phyloP scores from a whole-genome alignment of 1,140 invertebrate species.

The roundworm (Caenorhabditis elegans) region WBcel235 BX284602.5:8872501-8873000 shows the following conservation, averaged over 20 bases:
- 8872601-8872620: neutral
- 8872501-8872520: no score
- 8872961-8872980: neutral
- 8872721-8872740: conserved; percentile 19
- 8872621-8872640: neutral
- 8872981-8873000: neutral
- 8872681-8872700: conserved; percentile 16
- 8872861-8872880: neutral
- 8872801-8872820: neutral
- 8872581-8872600: neutral
- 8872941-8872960: neutral
- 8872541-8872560: no score
- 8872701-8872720: neutral
- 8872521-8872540: no score
- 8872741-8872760: conserved; percentile 14
- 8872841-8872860: neutral
- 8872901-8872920: neutral
- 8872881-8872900: neutral
- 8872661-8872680: no score
- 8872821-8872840: neutral
- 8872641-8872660: no score
- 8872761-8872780: neutral
- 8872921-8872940: no score
- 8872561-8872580: no score
- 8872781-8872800: neutral